Evolutionary conservation across 2,888 invertebrate species (phyloP).

Genomic region (Polyommatus iphigenia): DNA sequence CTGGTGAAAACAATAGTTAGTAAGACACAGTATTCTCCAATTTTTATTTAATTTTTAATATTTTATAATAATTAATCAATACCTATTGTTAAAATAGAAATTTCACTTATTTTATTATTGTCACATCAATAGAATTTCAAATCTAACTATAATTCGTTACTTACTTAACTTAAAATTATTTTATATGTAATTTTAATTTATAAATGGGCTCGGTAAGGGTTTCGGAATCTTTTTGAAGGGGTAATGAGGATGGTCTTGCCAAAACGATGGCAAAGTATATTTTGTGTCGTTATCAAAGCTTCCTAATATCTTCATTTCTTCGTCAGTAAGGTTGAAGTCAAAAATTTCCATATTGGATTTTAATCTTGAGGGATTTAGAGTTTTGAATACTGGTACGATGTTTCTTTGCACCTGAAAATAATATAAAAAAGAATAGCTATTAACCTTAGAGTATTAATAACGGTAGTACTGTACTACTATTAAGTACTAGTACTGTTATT

Average conservation of each 20-base stretch:
- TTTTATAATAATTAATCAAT: too few species aligned
- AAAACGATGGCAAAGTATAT: slow-evolving; percentile 63
- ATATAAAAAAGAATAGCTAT: slow-evolving; percentile 36
- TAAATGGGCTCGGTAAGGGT: slow-evolving; percentile 57
- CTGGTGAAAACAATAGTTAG: too few species aligned
- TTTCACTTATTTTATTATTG: background rate
- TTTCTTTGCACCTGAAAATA: slow-evolving; percentile 61
- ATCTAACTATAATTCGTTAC: too few species aligned
- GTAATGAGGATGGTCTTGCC: slow-evolving; percentile 66
- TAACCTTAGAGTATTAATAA: too few species aligned
- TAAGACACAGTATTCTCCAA: too few species aligned
- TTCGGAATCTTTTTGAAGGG: slow-evolving; percentile 63
- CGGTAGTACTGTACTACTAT: too few species aligned
- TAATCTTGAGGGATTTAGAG: slow-evolving; percentile 53
- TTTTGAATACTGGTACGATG: slow-evolving; percentile 64
- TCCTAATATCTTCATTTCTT: slow-evolving; percentile 56
- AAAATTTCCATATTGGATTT: slow-evolving; percentile 65
- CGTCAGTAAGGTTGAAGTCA: slow-evolving; percentile 57
- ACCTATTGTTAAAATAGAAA: too few species aligned
- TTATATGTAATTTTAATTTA: background rate
- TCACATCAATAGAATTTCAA: background rate
- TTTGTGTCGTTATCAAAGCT: slow-evolving; percentile 50
- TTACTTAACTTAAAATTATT: background rate
- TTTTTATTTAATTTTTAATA: too few species aligned
- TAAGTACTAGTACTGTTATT: too few species aligned